Evolutionary conservation across 2,113 vertebrate species (phyloP).

Genomic region (Pandion haliaetus): DNA sequence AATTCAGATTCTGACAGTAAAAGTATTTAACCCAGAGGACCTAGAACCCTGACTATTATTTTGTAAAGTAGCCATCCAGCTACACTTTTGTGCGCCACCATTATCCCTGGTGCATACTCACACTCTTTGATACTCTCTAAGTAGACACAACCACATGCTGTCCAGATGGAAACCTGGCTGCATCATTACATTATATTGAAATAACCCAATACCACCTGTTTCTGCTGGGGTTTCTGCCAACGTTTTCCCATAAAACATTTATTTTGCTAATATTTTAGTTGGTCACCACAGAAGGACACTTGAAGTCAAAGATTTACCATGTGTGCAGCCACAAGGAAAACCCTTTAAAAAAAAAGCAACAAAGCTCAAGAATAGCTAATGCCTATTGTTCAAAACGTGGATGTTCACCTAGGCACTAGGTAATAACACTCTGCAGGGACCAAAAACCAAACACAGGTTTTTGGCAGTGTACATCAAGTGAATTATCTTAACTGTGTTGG

Average conservation of each 20-base stretch:
- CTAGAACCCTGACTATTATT: slow-evolving; percentile 74
- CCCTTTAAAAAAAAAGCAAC: background rate
- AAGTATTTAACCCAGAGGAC: slow-evolving; percentile 83
- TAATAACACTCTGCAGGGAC: slow-evolving; percentile 21
- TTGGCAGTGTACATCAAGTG: slow-evolving; percentile 42
- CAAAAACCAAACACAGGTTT: slow-evolving; percentile 28
- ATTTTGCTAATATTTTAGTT: slow-evolving; percentile 86
- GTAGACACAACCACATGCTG: slow-evolving; percentile 83
- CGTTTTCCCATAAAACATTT: slow-evolving; percentile 87
- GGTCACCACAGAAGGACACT: slow-evolving; percentile 85
- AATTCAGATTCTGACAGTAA: slow-evolving; percentile 81
- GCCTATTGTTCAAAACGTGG: slow-evolving; percentile 46
- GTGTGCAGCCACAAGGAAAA: slow-evolving; percentile 69
- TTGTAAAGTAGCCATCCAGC: slow-evolving; percentile 79
- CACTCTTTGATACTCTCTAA: slow-evolving; percentile 79
- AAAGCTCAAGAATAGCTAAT: slow-evolving; percentile 31
- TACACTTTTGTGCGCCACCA: slow-evolving; percentile 75
- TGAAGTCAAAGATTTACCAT: slow-evolving; percentile 83
- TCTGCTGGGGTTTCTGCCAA: slow-evolving; percentile 82
- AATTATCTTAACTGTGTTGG: slow-evolving; percentile 33
- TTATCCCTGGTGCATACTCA: slow-evolving; percentile 81
- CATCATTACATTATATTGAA: slow-evolving; percentile 93
- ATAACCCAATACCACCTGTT: slow-evolving; percentile 96
- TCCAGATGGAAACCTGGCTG: slow-evolving; percentile 87
- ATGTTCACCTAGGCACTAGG: slow-evolving; percentile 42